A percentile compares a stretch with the other conserved stretches of the same genome.
phyloP scores from a whole-genome alignment of 2,113 vertebrate species.

The Coryphaenoides rupestris region DNA sequence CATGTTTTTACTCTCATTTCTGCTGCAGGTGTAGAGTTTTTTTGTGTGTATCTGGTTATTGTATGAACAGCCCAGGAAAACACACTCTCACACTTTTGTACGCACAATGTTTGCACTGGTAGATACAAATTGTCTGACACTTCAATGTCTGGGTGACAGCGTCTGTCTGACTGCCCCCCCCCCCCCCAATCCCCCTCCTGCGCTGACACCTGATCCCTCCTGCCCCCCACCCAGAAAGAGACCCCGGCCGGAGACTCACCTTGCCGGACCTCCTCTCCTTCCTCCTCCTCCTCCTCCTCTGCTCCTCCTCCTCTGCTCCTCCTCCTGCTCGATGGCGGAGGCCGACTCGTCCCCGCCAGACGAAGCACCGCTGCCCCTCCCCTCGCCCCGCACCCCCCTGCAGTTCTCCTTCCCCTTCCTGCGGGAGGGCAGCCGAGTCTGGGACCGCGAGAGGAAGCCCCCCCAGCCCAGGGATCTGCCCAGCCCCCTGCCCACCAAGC shows the following conservation, averaged over 20 bases:
- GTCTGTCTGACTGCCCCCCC: background rate
- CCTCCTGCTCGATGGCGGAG: constrained; percentile 77
- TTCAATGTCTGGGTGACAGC: constrained; percentile 36
- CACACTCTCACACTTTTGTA: too few species aligned
- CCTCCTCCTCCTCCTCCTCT: too few species aligned
- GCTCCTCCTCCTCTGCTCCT: too few species aligned
- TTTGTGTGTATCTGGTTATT: too few species aligned
- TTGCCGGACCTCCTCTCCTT: too few species aligned
- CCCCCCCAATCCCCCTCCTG: background rate
- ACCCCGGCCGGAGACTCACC: background rate
- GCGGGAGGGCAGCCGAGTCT: constrained; percentile 87
- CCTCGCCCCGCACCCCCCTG: constrained; percentile 80
- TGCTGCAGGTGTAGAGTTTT: too few species aligned
- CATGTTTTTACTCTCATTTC: too few species aligned
- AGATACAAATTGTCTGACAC: too few species aligned
- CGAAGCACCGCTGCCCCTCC: constrained; percentile 72
- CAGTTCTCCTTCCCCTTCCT: constrained; percentile 90
- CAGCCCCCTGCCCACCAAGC: constrained; percentile 93
- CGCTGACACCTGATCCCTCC: background rate
- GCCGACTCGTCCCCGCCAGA: constrained; percentile 67
- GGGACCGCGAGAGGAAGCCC: constrained; percentile 87
- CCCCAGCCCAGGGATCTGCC: constrained; percentile 81
- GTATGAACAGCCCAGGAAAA: too few species aligned
- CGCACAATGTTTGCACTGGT: too few species aligned
- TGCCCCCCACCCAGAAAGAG: background rate